Conservation (phyloP, 2,113 vertebrate species). For the Nibea albiflora region DNA sequence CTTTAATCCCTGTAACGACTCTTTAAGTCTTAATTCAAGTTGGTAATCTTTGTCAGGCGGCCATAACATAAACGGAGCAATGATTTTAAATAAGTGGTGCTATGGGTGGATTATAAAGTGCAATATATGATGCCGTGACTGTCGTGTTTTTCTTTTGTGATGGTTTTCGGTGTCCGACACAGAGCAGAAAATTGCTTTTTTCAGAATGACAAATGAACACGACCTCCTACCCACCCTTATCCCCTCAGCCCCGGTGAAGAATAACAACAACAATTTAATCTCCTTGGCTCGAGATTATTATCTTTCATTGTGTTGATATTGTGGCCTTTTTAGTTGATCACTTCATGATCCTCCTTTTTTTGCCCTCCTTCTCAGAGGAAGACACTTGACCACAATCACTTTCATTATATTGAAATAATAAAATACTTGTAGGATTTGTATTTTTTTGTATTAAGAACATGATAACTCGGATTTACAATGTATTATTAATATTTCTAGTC, state of each 20-base stretch:
- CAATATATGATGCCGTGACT: constrained; percentile 74
- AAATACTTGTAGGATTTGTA: constrained; percentile 55
- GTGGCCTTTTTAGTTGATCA: constrained; percentile 66
- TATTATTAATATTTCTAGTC: constrained; percentile 68
- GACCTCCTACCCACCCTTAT: constrained; percentile 39
- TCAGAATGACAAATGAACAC: constrained; percentile 60
- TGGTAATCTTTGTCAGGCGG: constrained; percentile 35
- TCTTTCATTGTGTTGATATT: constrained; percentile 71
- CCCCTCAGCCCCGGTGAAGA: constrained; percentile 32
- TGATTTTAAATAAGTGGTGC: constrained; percentile 52
- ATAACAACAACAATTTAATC: constrained; percentile 73
- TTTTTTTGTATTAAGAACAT: constrained; percentile 57
- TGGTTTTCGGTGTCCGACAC: constrained; percentile 56
- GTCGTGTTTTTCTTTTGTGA: constrained; percentile 43
- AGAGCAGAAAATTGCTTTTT: constrained; percentile 59
- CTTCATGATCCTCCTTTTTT: constrained; percentile 57
- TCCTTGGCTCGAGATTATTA: constrained; percentile 63
- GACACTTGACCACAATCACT: constrained; percentile 48
- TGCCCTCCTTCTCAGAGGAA: constrained; percentile 7
- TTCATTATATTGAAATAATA: constrained; percentile 69
- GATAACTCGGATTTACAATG: constrained; percentile 57
- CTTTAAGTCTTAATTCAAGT: constrained; percentile 39
- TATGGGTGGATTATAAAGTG: constrained; percentile 80
- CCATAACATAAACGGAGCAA: constrained; percentile 42
- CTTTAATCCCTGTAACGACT: constrained; percentile 20